These are phyloP conservation scores for Sebastes itinus DNA, from an alignment of 2,797 vertebrate species.

Conservation along the genomic window DNA sequence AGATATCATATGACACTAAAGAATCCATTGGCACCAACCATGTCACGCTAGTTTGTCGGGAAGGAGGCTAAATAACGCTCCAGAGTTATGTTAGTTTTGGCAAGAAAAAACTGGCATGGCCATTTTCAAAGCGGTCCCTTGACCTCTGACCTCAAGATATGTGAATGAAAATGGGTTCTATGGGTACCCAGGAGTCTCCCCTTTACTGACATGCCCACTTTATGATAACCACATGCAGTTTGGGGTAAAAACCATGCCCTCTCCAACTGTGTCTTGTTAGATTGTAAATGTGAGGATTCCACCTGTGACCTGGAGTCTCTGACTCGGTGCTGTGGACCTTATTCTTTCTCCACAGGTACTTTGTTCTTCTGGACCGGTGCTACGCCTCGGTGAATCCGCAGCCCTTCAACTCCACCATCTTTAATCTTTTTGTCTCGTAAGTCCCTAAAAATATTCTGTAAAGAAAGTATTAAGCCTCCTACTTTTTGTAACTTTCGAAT, in stretches of 20 bases:
- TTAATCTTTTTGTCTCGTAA: conserved; percentile 82
- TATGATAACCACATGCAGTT: too few relatives aligned
- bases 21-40: too few relatives aligned
- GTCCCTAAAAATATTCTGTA: conserved; percentile 37
- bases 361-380: conserved; percentile 79
- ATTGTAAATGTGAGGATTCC: conserved; percentile 47
- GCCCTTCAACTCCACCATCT: conserved; percentile 75
- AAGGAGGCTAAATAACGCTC: too few relatives aligned
- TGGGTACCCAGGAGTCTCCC: too few relatives aligned
- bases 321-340: conserved; percentile 55
- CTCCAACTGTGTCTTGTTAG: conserved; percentile 23
- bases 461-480: background rate
- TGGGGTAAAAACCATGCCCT: background rate
- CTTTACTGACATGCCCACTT: fast-evolving
- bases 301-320: conserved; percentile 68
- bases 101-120: too few relatives aligned
- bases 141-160: too few relatives aligned
- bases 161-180: too few relatives aligned
- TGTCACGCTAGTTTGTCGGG: too few relatives aligned
- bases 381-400: conserved; percentile 74
- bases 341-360: conserved; percentile 71
- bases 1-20: too few relatives aligned
- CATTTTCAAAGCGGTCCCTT: too few relatives aligned
- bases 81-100: too few relatives aligned
- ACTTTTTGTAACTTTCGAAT: background rate